Evolutionary conservation across 2,113 vertebrate species (phyloP), one percentile per base, ranked within the genome.

Genomic region (Glareola pratincola): DNA sequence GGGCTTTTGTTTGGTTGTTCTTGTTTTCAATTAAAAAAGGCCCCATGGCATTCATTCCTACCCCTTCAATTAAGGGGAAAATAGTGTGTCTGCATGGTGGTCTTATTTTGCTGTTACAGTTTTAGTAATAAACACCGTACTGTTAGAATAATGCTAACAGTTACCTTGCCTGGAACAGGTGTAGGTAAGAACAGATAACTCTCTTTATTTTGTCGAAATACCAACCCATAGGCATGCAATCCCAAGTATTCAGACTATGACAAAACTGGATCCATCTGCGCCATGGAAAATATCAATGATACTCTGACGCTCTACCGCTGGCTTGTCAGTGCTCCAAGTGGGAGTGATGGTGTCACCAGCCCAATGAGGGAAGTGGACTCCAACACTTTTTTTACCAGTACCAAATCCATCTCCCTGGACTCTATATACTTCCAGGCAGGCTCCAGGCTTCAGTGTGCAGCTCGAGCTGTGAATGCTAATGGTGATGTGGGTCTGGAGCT

Each of bases 331-430:
- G 98, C 98, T 80, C 98, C 98, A 20, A 98, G 98, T 4, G 98
- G 98, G 59, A 96, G 97, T 0, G 98, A 99, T 22, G 98, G 99
- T 37, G 98, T 99, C 64, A 99, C 99, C 94, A 99, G 98, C 78
- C 98, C 98, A 17, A 98, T 99, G 98, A 98, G 97, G 68, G 98
- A 99, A 96, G 98, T 98, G 93, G 98, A 99, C 94, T 98, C 98
- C 10, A 98, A 98, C 90, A 98, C 98, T 29, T 99, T 99, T 97
- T 99, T 99, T 95, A 99, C 98, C 92, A 98, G 98, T 96, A 98
- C 98, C 88, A 99, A 99, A 95, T 98, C 97, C 80, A 98, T 99
- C 95, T 98, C 98, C 51, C 96, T 99, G 92, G 98, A 99, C 94
- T 98, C 99, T 11, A 97, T 99, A 91, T 98, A 98, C 92, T 99